Evolutionary conservation across 2,797 vertebrate genomes (phyloP).

Genomic region (Sebastiscus albofasciatus): DNA sequence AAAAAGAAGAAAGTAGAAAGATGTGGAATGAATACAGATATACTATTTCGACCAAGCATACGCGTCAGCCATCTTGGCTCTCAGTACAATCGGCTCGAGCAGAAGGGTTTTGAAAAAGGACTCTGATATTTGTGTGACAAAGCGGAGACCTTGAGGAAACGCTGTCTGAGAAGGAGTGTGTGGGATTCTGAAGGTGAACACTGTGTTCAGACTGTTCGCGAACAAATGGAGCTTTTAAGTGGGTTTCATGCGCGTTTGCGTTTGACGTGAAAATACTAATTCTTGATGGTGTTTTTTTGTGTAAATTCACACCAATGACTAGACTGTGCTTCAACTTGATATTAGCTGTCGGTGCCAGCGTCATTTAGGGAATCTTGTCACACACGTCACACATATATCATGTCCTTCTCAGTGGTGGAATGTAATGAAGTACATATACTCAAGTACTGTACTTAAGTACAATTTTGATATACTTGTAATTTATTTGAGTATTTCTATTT

Average conservation of each 20-base stretch:
- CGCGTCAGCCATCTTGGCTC: conserved; percentile 40
- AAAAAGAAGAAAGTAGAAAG: conserved; percentile 32
- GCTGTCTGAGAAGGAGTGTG: conserved; percentile 43
- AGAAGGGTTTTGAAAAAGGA: conserved; percentile 63
- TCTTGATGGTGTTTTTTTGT: background rate
- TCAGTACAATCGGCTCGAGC: conserved; percentile 34
- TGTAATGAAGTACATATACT: too few species aligned
- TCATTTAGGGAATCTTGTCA: background rate
- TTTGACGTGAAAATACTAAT: conserved; percentile 6
- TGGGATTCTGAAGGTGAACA: conserved; percentile 36
- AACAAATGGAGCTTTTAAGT: conserved; percentile 13
- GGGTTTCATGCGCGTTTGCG: background rate
- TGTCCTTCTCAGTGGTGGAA: background rate
- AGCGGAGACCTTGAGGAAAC: conserved; percentile 71
- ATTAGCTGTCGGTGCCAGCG: background rate
- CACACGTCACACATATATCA: background rate
- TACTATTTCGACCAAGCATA: conserved; percentile 30
- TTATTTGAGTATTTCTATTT: too few species aligned
- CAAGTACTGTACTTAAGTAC: too few species aligned
- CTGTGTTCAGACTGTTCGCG: background rate
- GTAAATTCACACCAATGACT: background rate
- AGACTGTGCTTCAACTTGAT: background rate
- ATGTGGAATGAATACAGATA: conserved; percentile 39
- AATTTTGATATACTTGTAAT: too few species aligned
- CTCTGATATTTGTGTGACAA: conserved; percentile 48